A percentile compares a stretch with the other conserved stretches of the same genome.
Evolutionary conservation across 2,888 invertebrate species (phyloP).

Genomic region (Cheilosia soror): DNA sequence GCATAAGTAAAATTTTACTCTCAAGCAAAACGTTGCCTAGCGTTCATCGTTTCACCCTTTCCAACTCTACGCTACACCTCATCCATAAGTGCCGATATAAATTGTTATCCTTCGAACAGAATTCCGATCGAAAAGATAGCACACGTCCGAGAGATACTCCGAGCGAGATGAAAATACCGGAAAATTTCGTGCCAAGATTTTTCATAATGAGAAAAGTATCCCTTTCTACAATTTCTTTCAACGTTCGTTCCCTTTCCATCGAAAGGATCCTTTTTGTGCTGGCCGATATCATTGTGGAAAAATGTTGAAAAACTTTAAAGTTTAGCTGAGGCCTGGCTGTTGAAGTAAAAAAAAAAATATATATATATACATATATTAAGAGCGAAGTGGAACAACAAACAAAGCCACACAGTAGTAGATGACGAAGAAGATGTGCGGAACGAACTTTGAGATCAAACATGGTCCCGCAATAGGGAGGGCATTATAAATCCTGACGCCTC

Average conservation of each 20-base stretch:
- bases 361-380: slow-evolving; percentile 47
- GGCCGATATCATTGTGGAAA: slow-evolving; percentile 3
- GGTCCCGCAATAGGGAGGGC: slow-evolving; percentile 48
- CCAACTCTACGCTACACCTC: slow-evolving; percentile 5
- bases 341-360: slow-evolving; percentile 14
- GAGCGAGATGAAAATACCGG: slow-evolving; percentile 68
- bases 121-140: slow-evolving; percentile 63
- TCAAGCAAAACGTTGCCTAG: slow-evolving; percentile 2
- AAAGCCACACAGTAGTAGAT: slow-evolving; percentile 27
- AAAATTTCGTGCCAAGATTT: slow-evolving; percentile 74
- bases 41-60: neutral
- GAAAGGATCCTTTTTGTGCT: slow-evolving; percentile 5
- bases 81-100: slow-evolving; percentile 47
- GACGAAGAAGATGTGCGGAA: slow-evolving; percentile 9
- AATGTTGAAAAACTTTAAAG: slow-evolving; percentile 44
- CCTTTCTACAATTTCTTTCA: slow-evolving; percentile 44
- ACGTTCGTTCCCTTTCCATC: neutral
- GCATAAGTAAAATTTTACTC: slow-evolving; percentile 58
- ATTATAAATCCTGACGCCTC: slow-evolving; percentile 71
- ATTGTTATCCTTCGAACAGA: slow-evolving; percentile 66
- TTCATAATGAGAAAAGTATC: slow-evolving; percentile 72
- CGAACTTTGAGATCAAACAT: slow-evolving; percentile 55
- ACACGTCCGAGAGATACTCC: slow-evolving; percentile 63
- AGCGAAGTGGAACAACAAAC: slow-evolving; percentile 62
- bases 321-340: slow-evolving; percentile 4